Evolutionary conservation across 2,888 invertebrate genomes (phyloP), one percentile per base, ranked within the genome.

Genomic region (Periphyllus acericola): DNA sequence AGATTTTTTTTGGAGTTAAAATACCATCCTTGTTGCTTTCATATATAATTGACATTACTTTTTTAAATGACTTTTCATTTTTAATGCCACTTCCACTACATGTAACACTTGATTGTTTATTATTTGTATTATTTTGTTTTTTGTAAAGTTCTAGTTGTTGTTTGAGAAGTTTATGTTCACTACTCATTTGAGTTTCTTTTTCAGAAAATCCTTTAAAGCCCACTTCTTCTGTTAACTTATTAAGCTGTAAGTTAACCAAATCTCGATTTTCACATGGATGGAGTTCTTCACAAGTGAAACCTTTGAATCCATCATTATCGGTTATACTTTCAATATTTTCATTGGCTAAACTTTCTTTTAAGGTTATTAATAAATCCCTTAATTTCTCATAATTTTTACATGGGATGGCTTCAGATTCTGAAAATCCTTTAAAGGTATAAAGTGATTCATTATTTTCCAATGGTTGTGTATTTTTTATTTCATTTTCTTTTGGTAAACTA

Each of bases 381-480:
- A 85, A 52, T 52, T 52, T 3, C n/a, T 19, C 0, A 85, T 79
- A 85, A 34, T 79, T 79, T 76, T 84, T 36, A 46, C 84, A 87
- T n/a, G 72, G 80, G 0, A 86, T 25, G 66, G 66, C 66, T 21
- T 87, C 74, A 34, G 32, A 6, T n/a, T 40, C 25, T 32, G 72
- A 74, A 81, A 87, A 87, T 74, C 87, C 87, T 87, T 40, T 75
- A 17, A 87, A 87, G 1, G n/a, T 36, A 46, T 46, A 1, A 72
- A 52, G 8, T 71, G 46, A 60, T 74, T 74, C 8, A 0, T 80
- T 21, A 66, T 46, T n/a, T 40, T 81, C 29, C 0, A 55, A 36
- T 29, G 8, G 17, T 29, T 34, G 3, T 32, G 17, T 17, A 72
- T 29, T 80, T 32, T 36, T 34, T 36, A 79, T 72, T 79, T 80